These are phyloP conservation scores for Phalacrocorax carbo DNA, from an alignment of 2,113 vertebrate species.

Conservation along the genomic window DNA sequence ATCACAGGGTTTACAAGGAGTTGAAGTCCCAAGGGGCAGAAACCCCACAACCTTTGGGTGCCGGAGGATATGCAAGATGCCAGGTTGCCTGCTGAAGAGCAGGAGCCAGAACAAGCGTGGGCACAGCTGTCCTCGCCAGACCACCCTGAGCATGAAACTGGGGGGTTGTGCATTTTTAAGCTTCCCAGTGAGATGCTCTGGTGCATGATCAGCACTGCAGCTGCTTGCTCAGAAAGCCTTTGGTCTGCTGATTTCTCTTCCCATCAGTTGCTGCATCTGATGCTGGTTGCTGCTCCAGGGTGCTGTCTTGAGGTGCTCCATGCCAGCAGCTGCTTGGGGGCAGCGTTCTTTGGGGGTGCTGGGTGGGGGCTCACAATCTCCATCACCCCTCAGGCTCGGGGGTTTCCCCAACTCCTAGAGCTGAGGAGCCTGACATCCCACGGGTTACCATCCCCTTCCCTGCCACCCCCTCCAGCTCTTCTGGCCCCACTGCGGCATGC, in stretches of 20 bases:
- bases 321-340: accelerated
- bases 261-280: not conserved
- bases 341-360: not conserved
- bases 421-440: not conserved
- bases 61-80: not conserved
- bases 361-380: not conserved
- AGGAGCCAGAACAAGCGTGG: not conserved
- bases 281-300: not conserved
- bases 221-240: not conserved
- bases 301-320: not conserved
- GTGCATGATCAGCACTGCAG: not conserved
- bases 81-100: not conserved
- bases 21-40: not conserved
- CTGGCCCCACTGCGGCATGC: accelerated
- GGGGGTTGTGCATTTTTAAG: not conserved
- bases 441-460: not conserved
- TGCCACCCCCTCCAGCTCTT: not conserved
- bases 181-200: not conserved
- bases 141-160: not conserved
- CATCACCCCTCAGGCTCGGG: not conserved
- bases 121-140: not conserved
- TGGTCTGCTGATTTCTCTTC: not conserved
- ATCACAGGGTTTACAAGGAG: not conserved
- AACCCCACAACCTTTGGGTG: not conserved
- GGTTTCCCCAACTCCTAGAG: not conserved